phyloP scores from a whole-genome alignment of 64 coral and sea anemone species.

The Trachythela sp. region DNA sequence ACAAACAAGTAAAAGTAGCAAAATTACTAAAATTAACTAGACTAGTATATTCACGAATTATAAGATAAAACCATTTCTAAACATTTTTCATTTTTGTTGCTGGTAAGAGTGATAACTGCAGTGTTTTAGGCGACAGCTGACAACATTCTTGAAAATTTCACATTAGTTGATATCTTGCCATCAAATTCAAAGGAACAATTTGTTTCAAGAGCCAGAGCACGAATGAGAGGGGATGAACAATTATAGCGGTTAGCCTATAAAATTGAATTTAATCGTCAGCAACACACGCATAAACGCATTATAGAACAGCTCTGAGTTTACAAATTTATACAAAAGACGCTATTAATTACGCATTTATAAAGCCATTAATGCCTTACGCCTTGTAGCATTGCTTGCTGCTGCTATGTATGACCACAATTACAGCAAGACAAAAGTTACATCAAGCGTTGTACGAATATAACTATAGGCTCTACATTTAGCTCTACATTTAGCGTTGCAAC shows the following conservation, averaged over 20 bases:
- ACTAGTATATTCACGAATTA: not conserved
- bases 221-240: not conserved
- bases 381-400: too few relatives aligned
- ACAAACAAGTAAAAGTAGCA: not conserved
- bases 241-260: not conserved
- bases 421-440: too few relatives aligned
- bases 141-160: not conserved
- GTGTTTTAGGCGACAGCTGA: not conserved
- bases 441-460: too few relatives aligned
- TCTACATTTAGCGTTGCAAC: too few relatives aligned
- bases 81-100: not conserved
- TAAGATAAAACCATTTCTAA: not conserved
- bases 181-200: constrained; percentile 5
- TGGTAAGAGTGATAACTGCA: not conserved
- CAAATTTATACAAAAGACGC: too few relatives aligned
- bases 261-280: not conserved
- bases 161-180: not conserved
- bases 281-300: not conserved
- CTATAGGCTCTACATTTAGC: too few relatives aligned
- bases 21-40: not conserved
- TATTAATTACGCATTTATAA: too few relatives aligned
- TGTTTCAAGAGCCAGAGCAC: constrained; percentile 5
- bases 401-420: too few relatives aligned
- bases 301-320: too few relatives aligned
- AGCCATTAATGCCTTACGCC: too few relatives aligned